These are phyloP conservation scores for Corynorhinus townsendii DNA, from an alignment of 2,113 vertebrate genomes.

Conservation along the genomic window DNA sequence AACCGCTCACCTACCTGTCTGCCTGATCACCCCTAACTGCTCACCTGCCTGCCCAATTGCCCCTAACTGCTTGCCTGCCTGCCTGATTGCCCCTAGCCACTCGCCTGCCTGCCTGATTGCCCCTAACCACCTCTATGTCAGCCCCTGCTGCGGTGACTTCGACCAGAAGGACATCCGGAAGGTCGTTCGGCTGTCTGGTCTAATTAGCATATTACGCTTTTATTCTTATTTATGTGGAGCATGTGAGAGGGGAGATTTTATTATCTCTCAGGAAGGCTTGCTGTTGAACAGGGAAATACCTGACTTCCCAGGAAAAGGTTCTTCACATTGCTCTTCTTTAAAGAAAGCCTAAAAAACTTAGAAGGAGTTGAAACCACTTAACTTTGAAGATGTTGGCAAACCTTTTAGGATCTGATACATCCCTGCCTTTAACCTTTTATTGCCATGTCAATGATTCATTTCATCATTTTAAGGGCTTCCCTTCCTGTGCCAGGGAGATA, in stretches of 20 bases:
- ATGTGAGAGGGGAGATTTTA: neutral
- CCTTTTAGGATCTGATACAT: neutral
- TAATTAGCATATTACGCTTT: no score
- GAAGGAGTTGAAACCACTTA: neutral
- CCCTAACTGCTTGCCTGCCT: no score
- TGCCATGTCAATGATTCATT: neutral
- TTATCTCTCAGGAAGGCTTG: neutral
- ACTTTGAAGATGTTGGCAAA: neutral
- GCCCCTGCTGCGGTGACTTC: no score
- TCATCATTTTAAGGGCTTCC: neutral
- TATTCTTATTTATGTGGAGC: neutral
- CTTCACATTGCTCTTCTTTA: neutral
- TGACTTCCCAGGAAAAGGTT: neutral
- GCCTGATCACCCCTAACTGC: no score
- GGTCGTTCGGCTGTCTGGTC: no score
- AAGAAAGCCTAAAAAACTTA: neutral
- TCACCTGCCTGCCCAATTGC: no score
- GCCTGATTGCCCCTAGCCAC: no score
- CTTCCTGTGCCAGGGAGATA: neutral
- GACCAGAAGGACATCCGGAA: no score
- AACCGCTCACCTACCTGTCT: no score
- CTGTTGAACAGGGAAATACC: neutral
- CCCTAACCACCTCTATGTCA: no score
- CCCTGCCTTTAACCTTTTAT: neutral
- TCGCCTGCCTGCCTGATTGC: no score